Conservation (phyloP, 1,140 invertebrate genomes). For the Drosophila setifemur region DNA sequence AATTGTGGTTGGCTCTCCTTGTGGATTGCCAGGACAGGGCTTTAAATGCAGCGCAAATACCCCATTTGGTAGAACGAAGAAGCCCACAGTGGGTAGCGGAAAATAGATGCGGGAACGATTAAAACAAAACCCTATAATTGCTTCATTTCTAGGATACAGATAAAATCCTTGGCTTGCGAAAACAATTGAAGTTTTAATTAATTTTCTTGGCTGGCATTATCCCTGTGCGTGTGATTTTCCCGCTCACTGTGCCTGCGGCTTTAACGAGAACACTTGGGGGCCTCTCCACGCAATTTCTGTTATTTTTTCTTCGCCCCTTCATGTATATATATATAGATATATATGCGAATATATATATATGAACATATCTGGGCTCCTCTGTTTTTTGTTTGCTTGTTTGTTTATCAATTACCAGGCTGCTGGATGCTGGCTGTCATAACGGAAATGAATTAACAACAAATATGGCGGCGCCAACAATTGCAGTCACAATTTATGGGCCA, state of each 20-base stretch:
- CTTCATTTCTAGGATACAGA: too few relatives aligned
- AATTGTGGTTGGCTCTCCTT: slow-evolving; percentile 47
- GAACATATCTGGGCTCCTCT: background rate
- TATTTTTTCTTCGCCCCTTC: slow-evolving; percentile 50
- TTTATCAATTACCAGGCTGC: slow-evolving; percentile 69
- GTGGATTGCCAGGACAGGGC: slow-evolving; percentile 15
- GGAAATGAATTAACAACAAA: slow-evolving; percentile 78
- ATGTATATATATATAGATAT: slow-evolving; percentile 13
- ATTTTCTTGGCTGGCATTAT: background rate
- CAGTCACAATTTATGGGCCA: slow-evolving; percentile 48
- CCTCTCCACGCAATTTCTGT: slow-evolving; percentile 34
- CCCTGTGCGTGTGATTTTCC: background rate
- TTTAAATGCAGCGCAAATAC: slow-evolving; percentile 68
- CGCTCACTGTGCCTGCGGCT: slow-evolving; percentile 25
- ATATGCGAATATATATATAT: background rate
- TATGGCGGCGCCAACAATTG: slow-evolving; percentile 34
- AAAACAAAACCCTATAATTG: too few relatives aligned
- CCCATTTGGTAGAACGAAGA: slow-evolving; percentile 12
- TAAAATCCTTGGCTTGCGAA: too few relatives aligned
- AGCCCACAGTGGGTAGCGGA: slow-evolving; percentile 33
- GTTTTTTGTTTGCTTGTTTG: slow-evolving; percentile 51
- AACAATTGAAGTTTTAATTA: too few relatives aligned
- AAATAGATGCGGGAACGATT: background rate
- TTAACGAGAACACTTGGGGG: slow-evolving; percentile 17
- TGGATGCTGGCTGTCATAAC: slow-evolving; percentile 63